Evolutionary conservation across 1,140 invertebrate genomes (phyloP).

Genomic region (Hyles euphorbiae): DNA sequence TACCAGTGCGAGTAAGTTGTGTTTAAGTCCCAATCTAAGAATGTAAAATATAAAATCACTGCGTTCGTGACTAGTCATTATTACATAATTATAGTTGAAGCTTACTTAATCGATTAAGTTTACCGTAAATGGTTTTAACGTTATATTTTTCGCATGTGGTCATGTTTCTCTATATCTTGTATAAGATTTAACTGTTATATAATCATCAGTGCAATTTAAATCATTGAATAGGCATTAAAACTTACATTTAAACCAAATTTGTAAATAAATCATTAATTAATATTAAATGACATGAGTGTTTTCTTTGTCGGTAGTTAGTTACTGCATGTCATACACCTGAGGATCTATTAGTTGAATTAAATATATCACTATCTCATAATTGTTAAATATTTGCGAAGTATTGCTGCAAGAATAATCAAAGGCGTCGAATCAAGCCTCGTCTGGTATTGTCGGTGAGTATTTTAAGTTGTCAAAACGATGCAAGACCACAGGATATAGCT

Average conservation of each 20-base stretch:
- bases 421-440: too few species aligned
- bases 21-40: conserved; percentile 54
- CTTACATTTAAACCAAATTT: conserved; percentile 27
- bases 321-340: too few species aligned
- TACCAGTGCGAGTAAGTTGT: conserved; percentile 15
- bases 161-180: background rate
- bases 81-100: conserved; percentile 1
- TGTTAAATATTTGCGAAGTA: too few species aligned
- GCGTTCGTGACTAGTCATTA: conserved; percentile 16
- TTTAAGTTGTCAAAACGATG: too few species aligned
- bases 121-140: background rate
- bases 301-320: conserved; percentile 15
- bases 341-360: too few species aligned
- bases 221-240: conserved; percentile 5
- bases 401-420: too few species aligned
- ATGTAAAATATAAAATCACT: conserved; percentile 30
- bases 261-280: conserved; percentile 52
- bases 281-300: conserved; percentile 28
- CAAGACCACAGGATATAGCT: too few species aligned
- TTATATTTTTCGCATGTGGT: background rate
- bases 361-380: too few species aligned
- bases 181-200: conserved; percentile 1
- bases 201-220: conserved; percentile 9
- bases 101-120: background rate
- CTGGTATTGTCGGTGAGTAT: too few species aligned